Base-by-base conservation (phyloP, 2,113 vertebrate species). In the Eidolon helvum region DNA sequence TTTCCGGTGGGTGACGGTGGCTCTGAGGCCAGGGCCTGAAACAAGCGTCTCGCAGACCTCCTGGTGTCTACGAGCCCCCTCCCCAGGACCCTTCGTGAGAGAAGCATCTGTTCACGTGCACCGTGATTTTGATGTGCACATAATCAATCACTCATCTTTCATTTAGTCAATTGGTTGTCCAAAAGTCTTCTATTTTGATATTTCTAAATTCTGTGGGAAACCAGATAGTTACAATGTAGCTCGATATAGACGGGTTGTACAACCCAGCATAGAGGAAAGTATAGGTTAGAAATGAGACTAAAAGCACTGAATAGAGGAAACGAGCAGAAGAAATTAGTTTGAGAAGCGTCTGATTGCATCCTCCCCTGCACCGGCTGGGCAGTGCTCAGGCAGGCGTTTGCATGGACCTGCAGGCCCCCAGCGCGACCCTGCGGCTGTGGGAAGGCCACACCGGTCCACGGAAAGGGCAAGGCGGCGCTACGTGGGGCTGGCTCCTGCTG, bases 341-440 rank as follows among this genome's bases (percentile, higher is more conserved):
- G 48, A 50, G 7, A 28, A 61, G 68, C 0, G 12, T 50, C 38
- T 18, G 2, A 0, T 21, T 22, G 0, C 5, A 14, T 45, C 7
- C 50, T 3, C 12, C 6, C 1, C 0, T 4, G 33, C 26, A 8
- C 12, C 2, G 1, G 4, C 43, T 0, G 26, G 15, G 7, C 8
- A 35, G 48, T 15, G 48, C 61, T 24, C 71, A 0, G 26, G 59
- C 40, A 0, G 0, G 40, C 1, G 2, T 35, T 5, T 4, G 26
- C 38, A 0, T 0, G 11, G 30, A 50, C 28, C 21, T 4, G 28
- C 1, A 12, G 18, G 48, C 53, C 22, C 43, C 26, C 35, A 33
- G 14, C 43, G 14, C 14, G 21, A 19, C 57, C 24, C 48, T 14
- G 7, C 11, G 43, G 4, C 40, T 40, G 55, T 35, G 12, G 5